Base-by-base conservation (phyloP, 2,113 vertebrate genomes). In the Heloderma charlesbogerti region DNA sequence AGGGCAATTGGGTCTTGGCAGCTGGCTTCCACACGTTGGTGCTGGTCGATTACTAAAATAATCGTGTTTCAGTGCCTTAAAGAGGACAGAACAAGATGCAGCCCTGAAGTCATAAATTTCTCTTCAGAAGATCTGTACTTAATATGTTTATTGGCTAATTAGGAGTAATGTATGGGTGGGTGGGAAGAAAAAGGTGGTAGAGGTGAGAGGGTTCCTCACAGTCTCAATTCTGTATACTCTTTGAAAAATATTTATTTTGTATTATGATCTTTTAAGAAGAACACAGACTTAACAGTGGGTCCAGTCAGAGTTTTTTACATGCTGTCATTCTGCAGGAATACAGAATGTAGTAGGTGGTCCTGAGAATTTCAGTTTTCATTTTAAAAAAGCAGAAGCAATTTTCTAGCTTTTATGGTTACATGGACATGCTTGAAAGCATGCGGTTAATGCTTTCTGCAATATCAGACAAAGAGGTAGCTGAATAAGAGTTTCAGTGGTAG, bases 21-120 rank as follows among this genome's bases (percentile, higher is more conserved):
- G 97, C 88, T 98, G 98, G 85, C 96, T 97, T 71, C 99, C 99
- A 78, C 98, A 98, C 40, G 99, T 99, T 22, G 99, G 99, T 66
- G 95, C 98, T 66, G 99, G 99, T 31, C 98, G 97, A 90, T 98
- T 99, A 96, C 98, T 98, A 95, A 99, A 99, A 97, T 99, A 99
- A 1, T 91, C 97, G 94, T 98, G 98, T 95, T 98, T 98, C 87
- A 99, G 94, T 77, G 99, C 99, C 99, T 99, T 95, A 89, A 87
- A 85, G 88, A 93, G 72, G 57, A 77, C 1, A 93, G 18, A 92
- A 94, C 1, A 0, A 0, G 83, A 87, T 57, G 45, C 86, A 93
- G 87, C 87, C 3, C 29, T 75, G 27, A 81, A 71, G 3, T 22
- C 7, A 40, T 1, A 54, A 37, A 6, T 22, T 40, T 5, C 16